Evolutionary conservation across 2,888 invertebrate genomes (phyloP), one percentile per base, ranked within the genome.

Genomic region (Therioaphis trifolii): DNA sequence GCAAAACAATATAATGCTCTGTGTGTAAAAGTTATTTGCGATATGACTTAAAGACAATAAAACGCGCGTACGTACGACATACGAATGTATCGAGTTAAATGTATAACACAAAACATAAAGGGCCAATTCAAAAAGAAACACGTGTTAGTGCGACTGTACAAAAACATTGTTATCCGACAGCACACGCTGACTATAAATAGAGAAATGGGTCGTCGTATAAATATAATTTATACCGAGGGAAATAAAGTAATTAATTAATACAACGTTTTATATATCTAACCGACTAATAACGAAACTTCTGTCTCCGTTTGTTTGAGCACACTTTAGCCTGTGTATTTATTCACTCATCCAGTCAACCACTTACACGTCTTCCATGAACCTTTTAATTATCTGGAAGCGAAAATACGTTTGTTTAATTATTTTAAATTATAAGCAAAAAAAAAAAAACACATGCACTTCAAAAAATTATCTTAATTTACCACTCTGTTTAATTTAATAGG

Each of bases 1-100:
- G 18, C 76, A 15, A 76, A 76, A 76, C 63, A 46, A 76, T 76
- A 63, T 76, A 66, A 61, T 61, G 27, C 14, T 18, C 46, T 24
- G 46, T 18, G 58, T n/a, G 21, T n/a, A 63, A 63, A 76, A 63
- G 61, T 49, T 46, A 63, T 49, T 76, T 21, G 14, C 29, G 1
- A 29, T 43, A 76, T 27, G 63, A 63, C 76, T 58, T 11, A 14
- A 11, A 76, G 46, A 46, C 46, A 27, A 76, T 76, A 76, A 76
- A 61, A 12, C 61, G 9, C 21, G 21, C 15, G 49, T 71, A 76
- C 21, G 52, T 27, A 29, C 27, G 72, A 21, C 66, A 4, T 9
- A 35, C 66, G n/a, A 18, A 74, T 14, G 27, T 61, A 61, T 27
- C 27, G 43, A 43, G 75, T 46, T 43, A 43, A 76, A 61, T 61